These are phyloP conservation scores for Pseudomyrmex gracilis DNA, from an alignment of 1,140 invertebrate genomes.

Conservation along the genomic window DNA sequence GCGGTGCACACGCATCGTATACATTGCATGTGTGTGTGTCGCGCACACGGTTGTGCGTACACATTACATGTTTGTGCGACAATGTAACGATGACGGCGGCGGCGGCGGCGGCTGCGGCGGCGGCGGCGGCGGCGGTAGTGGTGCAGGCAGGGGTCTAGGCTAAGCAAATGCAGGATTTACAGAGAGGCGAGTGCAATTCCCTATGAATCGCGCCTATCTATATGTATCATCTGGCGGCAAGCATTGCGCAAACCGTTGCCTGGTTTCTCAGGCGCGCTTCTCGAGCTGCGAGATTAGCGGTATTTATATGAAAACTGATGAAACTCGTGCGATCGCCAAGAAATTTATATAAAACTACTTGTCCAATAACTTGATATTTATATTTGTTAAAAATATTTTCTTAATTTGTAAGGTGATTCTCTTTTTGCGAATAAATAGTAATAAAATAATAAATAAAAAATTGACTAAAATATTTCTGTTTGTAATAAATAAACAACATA, in stretches of 20 bases:
- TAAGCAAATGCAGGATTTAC: slow-evolving; percentile 41
- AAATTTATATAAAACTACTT: not conserved
- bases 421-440: too few species aligned
- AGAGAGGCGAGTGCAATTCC: slow-evolving; percentile 22
- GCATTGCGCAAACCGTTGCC: slow-evolving; percentile 40
- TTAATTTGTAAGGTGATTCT: too few species aligned
- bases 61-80: not conserved
- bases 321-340: not conserved
- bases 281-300: slow-evolving; percentile 13
- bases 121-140: not conserved
- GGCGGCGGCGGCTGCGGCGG: not conserved
- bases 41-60: not conserved
- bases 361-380: not conserved
- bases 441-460: too few species aligned
- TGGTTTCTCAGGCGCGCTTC: slow-evolving; percentile 15
- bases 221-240: slow-evolving; percentile 52
- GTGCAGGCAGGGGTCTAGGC: slow-evolving; percentile 37
- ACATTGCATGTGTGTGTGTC: not conserved
- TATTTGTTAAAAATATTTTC: too few species aligned
- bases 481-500: too few species aligned
- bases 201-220: slow-evolving; percentile 46
- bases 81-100: not conserved
- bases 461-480: too few species aligned
- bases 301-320: slow-evolving; percentile 20
- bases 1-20: not conserved